Evolutionary conservation across 2,113 vertebrate species (phyloP).

Genomic region (Gallinago jamesoni): DNA sequence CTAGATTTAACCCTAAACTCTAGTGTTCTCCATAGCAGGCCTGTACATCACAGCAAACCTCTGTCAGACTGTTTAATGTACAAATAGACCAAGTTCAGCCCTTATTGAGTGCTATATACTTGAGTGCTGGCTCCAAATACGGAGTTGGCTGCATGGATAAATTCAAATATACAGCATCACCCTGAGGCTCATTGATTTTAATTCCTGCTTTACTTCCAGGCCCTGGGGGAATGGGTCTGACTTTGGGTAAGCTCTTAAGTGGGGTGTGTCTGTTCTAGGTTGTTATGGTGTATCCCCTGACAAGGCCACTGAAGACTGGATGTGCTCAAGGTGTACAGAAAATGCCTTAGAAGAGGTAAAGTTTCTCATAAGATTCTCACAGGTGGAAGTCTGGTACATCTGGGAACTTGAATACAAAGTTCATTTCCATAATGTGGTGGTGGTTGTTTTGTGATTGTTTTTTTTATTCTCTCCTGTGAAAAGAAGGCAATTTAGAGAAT

Average conservation of each 20-base stretch:
- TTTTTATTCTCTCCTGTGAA: not conserved
- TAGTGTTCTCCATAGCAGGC: not conserved
- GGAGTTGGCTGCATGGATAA: not conserved
- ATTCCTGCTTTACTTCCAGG: not conserved
- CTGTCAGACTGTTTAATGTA: not conserved
- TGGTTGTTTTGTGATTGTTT: not conserved
- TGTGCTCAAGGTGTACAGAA: slow-evolving; percentile 90
- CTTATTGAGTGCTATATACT: not conserved
- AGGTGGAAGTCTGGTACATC: not conserved
- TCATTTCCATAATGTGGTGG: not conserved
- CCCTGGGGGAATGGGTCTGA: not conserved
- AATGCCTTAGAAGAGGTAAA: slow-evolving; percentile 89
- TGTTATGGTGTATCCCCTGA: slow-evolving; percentile 90
- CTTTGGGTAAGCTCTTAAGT: not conserved
- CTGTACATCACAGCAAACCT: not conserved
- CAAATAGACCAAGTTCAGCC: not conserved
- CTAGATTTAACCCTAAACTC: not conserved
- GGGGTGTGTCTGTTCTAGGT: slow-evolving; percentile 70
- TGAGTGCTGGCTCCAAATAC: not conserved
- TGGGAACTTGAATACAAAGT: not conserved
- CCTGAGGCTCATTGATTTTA: fast-evolving
- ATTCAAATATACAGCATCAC: not conserved
- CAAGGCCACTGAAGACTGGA: slow-evolving; percentile 85
- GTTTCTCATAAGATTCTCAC: not conserved
- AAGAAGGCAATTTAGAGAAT: not conserved